Evolutionary conservation across 2,888 invertebrate species (phyloP).

Genomic region (Mycalesis mineus): DNA sequence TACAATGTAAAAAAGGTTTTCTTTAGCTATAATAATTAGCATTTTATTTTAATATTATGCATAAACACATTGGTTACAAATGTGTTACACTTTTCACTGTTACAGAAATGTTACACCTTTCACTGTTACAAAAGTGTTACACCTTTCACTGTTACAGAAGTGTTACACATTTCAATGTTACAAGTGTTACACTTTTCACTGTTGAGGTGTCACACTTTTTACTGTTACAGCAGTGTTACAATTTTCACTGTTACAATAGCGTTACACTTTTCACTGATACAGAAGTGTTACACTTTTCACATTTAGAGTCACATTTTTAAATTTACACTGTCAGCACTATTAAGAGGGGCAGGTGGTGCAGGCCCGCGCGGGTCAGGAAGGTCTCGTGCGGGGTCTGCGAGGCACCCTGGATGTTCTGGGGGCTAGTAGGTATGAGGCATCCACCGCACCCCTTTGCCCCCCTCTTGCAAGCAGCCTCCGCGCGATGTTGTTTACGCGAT

Average conservation of each 20-base stretch:
- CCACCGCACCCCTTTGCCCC: constrained; percentile 44
- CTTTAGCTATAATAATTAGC: too few species aligned
- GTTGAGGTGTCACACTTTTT: neutral
- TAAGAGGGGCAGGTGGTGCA: constrained; percentile 21
- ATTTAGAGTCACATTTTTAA: too few species aligned
- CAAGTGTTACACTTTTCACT: neutral
- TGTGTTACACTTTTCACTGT: neutral
- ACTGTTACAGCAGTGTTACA: neutral
- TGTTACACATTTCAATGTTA: too few species aligned
- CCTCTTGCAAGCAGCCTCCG: constrained; percentile 54
- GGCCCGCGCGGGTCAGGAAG: constrained; percentile 33
- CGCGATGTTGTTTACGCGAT: constrained; percentile 64
- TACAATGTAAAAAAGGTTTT: too few species aligned
- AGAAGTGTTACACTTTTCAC: too few species aligned
- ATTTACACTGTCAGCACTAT: neutral
- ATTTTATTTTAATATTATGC: neutral
- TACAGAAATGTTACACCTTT: too few species aligned
- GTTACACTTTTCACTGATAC: neutral
- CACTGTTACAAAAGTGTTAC: too few species aligned
- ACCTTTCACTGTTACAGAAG: too few species aligned
- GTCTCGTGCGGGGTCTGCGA: constrained; percentile 33
- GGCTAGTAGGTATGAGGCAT: constrained; percentile 63
- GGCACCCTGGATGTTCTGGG: constrained; percentile 40
- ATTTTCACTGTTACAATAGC: neutral
- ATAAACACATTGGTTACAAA: neutral